phyloP scores from a whole-genome alignment of 1,140 invertebrate genomes.

The Anoplolepis gracilipes region DNA sequence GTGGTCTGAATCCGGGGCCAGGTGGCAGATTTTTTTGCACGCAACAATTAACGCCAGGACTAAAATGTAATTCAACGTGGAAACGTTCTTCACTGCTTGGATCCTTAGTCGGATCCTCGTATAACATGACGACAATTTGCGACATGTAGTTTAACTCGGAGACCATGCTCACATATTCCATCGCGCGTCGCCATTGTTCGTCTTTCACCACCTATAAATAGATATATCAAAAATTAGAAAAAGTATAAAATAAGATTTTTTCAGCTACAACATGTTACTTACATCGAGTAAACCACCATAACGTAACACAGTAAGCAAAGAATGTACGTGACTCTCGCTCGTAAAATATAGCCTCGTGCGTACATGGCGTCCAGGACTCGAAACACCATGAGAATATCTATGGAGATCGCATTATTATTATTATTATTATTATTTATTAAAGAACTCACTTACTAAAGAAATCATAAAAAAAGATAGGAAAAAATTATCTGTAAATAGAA shows the following conservation, averaged over 20 bases:
- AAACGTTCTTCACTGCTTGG: conserved; percentile 95
- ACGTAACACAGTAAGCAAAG: conserved; percentile 97
- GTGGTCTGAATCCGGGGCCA: conserved; percentile 96
- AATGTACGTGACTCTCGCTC: conserved; percentile 99
- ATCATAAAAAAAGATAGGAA: neutral
- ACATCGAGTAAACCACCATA: conserved; percentile 97
- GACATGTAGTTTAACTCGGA: conserved; percentile 99
- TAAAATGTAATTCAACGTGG: conserved; percentile 99
- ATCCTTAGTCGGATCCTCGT: conserved; percentile 99
- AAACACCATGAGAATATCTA: conserved; percentile 98
- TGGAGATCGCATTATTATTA: conserved; percentile 8
- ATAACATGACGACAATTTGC: conserved; percentile 99
- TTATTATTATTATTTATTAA: neutral
- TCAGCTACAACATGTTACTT: conserved; percentile 76
- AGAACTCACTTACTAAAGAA: neutral
- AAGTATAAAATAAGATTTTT: neutral
- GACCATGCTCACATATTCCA: conserved; percentile 99
- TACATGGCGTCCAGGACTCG: conserved; percentile 98
- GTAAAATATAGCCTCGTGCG: conserved; percentile 99
- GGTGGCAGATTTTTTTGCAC: conserved; percentile 97
- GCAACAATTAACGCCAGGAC: conserved; percentile 98
- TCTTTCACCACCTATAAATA: conserved; percentile 91
- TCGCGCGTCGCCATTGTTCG: conserved; percentile 99
- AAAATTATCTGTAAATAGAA: conserved; percentile 1
- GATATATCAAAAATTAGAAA: neutral